Conservation (phyloP, 2,797 vertebrate genomes). For the Microhierax caerulescens region DNA sequence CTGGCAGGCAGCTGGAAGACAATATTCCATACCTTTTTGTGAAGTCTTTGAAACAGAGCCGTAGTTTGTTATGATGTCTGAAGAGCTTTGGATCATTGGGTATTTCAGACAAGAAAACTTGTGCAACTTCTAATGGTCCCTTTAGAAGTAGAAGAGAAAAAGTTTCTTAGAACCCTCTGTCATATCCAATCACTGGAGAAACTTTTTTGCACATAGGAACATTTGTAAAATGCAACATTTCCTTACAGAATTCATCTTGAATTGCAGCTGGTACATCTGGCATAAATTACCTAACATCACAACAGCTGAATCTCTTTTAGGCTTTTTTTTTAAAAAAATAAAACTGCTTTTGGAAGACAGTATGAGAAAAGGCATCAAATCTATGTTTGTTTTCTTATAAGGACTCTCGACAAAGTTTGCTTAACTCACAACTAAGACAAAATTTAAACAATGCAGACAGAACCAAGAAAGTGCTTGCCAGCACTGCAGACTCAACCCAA, state of each 20-base stretch:
- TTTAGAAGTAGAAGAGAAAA: conserved; percentile 66
- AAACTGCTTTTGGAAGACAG: not conserved
- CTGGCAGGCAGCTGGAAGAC: not conserved
- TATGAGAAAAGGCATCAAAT: not conserved
- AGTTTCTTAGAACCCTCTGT: not conserved
- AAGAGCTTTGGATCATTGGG: conserved; percentile 97
- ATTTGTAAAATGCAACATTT: not conserved
- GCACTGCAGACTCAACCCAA: not conserved
- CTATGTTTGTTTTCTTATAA: conserved; percentile 30
- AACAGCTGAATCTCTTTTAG: not conserved
- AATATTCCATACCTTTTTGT: conserved; percentile 88
- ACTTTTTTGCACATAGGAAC: not conserved
- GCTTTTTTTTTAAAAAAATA: not conserved
- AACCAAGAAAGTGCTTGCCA: conserved; percentile 7
- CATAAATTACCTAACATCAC: not conserved
- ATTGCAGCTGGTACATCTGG: not conserved
- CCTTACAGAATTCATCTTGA: not conserved
- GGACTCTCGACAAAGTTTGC: not conserved
- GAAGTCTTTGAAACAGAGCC: conserved; percentile 99
- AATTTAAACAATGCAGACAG: conserved; percentile 17
- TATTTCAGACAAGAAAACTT: conserved; percentile 97
- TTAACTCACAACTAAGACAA: not conserved
- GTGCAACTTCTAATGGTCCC: conserved; percentile 98
- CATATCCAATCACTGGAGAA: not conserved
- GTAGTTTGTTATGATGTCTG: conserved; percentile 97